A percentile compares a stretch with the other conserved stretches of the same genome.
phyloP scores from a whole-genome alignment of 1,140 invertebrate species.

The Bombus superbus region DNA sequence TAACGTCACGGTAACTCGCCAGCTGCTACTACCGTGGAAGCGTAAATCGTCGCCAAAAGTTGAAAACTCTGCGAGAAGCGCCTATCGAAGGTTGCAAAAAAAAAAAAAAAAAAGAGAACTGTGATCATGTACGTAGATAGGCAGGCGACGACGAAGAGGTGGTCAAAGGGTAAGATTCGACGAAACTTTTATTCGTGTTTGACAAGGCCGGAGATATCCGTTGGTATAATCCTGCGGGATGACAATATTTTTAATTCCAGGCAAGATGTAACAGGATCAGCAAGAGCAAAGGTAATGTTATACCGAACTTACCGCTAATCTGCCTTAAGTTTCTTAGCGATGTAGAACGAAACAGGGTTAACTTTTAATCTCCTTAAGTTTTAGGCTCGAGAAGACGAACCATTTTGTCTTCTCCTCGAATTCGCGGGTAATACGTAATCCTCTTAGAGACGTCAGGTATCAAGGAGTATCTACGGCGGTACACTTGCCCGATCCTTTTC shows the following conservation, averaged over 20 bases:
- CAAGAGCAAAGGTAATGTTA: constrained; percentile 77
- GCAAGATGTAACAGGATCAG: constrained; percentile 80
- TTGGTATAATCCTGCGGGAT: constrained; percentile 74
- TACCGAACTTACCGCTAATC: constrained; percentile 76
- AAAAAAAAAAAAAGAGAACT: too few species aligned
- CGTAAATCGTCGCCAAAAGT: too few species aligned
- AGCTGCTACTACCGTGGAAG: too few species aligned
- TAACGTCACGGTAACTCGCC: too few species aligned
- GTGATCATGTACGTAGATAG: accelerated
- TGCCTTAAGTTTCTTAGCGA: constrained; percentile 71
- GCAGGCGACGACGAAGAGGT: not conserved
- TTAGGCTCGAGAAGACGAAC: constrained; percentile 67
- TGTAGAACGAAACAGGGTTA: constrained; percentile 68
- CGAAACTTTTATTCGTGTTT: constrained; percentile 75
- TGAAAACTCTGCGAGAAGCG: too few species aligned
- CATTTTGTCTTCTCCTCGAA: constrained; percentile 74
- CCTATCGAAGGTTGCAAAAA: too few species aligned
- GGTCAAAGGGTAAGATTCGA: constrained; percentile 37
- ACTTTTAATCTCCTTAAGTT: constrained; percentile 80
- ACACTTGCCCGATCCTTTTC: constrained; percentile 20
- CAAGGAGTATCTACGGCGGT: constrained; percentile 46
- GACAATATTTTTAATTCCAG: constrained; percentile 81
- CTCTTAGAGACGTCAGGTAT: constrained; percentile 76
- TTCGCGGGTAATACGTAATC: constrained; percentile 73
- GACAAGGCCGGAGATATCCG: constrained; percentile 74